These are phyloP conservation scores for Acronicta leporina DNA, from an alignment of 2,888 invertebrate genomes.

Conservation along the genomic window DNA sequence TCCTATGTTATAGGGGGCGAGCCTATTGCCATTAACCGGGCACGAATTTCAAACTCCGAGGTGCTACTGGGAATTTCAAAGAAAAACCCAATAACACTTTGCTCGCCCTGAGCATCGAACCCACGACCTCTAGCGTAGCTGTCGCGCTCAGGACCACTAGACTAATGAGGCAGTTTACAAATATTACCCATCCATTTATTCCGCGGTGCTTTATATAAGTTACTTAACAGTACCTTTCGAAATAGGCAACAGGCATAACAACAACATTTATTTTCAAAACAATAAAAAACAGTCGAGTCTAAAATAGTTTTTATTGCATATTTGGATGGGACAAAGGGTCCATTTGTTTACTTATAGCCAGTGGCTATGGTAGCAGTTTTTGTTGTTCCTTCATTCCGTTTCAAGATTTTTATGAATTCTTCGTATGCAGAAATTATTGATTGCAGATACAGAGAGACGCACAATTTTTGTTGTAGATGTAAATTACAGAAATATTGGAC, in stretches of 20 bases:
- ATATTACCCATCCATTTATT: too few relatives aligned
- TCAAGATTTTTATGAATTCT: conserved; percentile 22
- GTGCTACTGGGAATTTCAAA: too few relatives aligned
- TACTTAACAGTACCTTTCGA: conserved; percentile 38
- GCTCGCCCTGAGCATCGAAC: too few relatives aligned
- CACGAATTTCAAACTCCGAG: too few relatives aligned
- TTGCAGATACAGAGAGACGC: conserved; percentile 5
- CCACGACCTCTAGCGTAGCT: too few relatives aligned
- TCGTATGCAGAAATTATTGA: conserved; percentile 14
- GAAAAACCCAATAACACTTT: too few relatives aligned
- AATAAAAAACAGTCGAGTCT: conserved; percentile 51
- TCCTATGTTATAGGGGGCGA: too few relatives aligned
- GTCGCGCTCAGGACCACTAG: too few relatives aligned
- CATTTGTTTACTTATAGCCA: conserved; percentile 65
- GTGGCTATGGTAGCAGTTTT: conserved; percentile 54
- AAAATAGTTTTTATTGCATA: conserved; percentile 66
- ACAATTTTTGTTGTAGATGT: neutral
- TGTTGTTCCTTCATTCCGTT: conserved; percentile 36
- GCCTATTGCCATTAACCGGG: too few relatives aligned
- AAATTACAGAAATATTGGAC: too few relatives aligned
- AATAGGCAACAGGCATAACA: conserved; percentile 39
- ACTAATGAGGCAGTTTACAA: too few relatives aligned
- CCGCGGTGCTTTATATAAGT: neutral
- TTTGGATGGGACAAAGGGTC: conserved; percentile 66
- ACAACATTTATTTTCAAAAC: conserved; percentile 57